Evolutionary conservation across 2,888 invertebrate species (phyloP), one percentile per base, ranked within the genome.

Genomic region (Aporophyla lueneburgensis): DNA sequence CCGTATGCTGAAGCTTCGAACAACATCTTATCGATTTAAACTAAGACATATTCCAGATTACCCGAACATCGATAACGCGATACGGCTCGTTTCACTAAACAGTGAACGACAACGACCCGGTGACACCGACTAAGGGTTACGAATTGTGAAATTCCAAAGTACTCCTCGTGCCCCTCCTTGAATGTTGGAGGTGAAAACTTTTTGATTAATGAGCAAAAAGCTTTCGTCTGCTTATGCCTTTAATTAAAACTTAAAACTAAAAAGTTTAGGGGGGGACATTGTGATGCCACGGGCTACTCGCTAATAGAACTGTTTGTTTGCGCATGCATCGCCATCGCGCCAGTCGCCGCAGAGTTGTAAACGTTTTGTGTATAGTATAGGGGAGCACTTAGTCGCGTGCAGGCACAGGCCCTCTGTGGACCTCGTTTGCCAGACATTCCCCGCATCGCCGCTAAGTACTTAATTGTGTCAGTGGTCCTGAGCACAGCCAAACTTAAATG

Each of bases 391-490:
- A 86, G 88, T 88, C 79, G 83, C 89, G 82, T 85, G 80, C 79
- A 84, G 87, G 78, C 86, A 79, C 68, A 79, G 65, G 65, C 76
- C 77, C 71, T 81, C 78, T 74, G 83, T 78, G 77, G 81, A 82
- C 82, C 70, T 82, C 75, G 84, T 87, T 87, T 81, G 76, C 86
- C 79, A 78, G 84, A 88, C 80, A 85, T 78, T 81, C 78, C 82
- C 80, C 85, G 86, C 83, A 81, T 85, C 80, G 86, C 86, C 84
- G 86, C 88, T 92, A 93, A 93, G 91, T 92, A 92, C 87, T 91
- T 91, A 93, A 92, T 90, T 91, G 89, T 93, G 89, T 93, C 91
- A 89, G 88, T 84, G 84, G 86, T 85, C 74, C 86, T 74, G 80
- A 85, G 78, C 87, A 87, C 83, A 82, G 87, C 80, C 86, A 78